phyloP scores from a whole-genome alignment of 2,797 vertebrate species.

The Xenentodon cancila region DNA sequence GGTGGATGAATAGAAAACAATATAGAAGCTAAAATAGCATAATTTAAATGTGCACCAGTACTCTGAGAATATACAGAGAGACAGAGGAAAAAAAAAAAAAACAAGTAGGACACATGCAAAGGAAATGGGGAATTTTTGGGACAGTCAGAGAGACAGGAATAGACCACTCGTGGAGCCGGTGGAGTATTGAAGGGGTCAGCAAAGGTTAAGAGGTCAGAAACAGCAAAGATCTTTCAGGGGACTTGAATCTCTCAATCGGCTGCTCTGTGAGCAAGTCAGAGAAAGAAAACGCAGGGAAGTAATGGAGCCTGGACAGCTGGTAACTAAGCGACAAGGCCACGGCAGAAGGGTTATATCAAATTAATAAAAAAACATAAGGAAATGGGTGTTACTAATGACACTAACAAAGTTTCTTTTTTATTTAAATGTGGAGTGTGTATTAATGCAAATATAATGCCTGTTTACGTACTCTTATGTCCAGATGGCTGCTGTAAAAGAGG shows the following conservation, averaged over 20 bases:
- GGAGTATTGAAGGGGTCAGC: constrained; percentile 88
- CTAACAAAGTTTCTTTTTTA: background rate
- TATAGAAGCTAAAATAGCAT: no score
- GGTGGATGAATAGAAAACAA: no score
- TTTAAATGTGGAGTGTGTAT: no score
- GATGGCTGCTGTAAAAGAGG: no score
- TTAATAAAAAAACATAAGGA: background rate
- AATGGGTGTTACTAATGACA: background rate
- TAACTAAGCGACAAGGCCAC: no score
- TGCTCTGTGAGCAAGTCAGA: constrained; percentile 85
- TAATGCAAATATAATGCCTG: no score
- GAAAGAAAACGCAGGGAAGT: constrained; percentile 26
- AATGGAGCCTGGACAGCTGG: no score
- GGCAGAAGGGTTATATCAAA: no score
- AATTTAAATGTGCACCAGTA: no score
- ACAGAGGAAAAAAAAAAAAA: constrained; percentile 13
- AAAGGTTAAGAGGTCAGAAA: constrained; percentile 89
- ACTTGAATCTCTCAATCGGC: constrained; percentile 92
- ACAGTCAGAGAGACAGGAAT: constrained; percentile 27
- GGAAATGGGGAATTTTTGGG: constrained; percentile 8
- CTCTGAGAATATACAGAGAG: no score
- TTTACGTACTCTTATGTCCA: no score
- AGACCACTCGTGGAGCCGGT: constrained; percentile 78
- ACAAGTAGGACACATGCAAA: constrained; percentile 10
- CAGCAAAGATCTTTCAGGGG: constrained; percentile 89